Percentiles rank a stretch among this genome's conserved stretches.
Conservation (phyloP, 1,140 invertebrate species). For the Leptopilina boulardi region DNA sequence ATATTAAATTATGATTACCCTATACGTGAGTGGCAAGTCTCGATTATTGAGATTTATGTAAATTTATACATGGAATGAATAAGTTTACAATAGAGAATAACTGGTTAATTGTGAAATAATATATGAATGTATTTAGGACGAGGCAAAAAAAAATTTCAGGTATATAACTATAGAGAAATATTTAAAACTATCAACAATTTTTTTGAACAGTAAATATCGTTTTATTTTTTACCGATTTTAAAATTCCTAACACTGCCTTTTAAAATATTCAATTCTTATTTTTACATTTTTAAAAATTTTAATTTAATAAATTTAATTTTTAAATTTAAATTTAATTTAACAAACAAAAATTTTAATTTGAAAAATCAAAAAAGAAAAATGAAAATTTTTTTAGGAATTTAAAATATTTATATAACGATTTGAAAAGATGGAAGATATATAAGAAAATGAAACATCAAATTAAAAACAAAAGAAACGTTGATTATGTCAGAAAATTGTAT, state of each 20-base stretch:
- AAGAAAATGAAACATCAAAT: neutral
- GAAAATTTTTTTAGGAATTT: no score
- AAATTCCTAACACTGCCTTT: no score
- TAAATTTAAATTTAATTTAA: no score
- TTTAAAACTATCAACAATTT: neutral
- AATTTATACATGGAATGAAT: neutral
- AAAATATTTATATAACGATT: no score
- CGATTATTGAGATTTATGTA: slow-evolving; percentile 7
- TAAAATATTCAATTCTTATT: no score
- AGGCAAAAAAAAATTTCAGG: neutral
- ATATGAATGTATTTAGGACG: slow-evolving; percentile 1
- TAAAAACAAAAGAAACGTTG: neutral
- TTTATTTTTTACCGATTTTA: no score
- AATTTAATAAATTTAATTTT: no score
- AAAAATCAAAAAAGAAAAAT: no score
- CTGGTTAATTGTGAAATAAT: neutral
- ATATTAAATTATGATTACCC: neutral
- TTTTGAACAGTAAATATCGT: no score
- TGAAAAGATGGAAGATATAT: neutral
- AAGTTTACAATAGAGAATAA: slow-evolving; percentile 22
- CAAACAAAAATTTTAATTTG: no score
- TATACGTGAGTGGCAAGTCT: slow-evolving; percentile 8
- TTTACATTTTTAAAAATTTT: no score
- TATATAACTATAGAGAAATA: neutral
- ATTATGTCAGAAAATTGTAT: neutral